Conservation (phyloP, 2,113 vertebrate genomes). For the Puntigrus tetrazona region DNA sequence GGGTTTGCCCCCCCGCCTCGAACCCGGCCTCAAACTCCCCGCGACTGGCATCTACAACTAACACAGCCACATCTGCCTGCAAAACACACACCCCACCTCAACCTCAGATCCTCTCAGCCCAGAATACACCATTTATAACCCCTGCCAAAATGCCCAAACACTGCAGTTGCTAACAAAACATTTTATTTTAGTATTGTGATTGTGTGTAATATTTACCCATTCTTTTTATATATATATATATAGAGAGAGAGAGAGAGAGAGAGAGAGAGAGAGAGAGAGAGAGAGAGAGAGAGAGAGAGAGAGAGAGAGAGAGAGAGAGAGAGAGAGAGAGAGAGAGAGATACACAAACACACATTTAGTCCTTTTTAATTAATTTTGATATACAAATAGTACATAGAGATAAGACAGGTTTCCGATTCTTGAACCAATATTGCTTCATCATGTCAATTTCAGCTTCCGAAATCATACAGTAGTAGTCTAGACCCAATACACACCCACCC, state of each 20-base stretch:
- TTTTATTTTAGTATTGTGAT: background rate
- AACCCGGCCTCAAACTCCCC: conserved; percentile 98
- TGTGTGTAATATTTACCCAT: too few species aligned
- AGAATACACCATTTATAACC: background rate
- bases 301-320: too few species aligned
- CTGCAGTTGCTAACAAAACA: background rate
- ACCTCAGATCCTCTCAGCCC: background rate
- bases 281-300: too few species aligned
- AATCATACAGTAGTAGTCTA: background rate
- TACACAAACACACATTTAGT: too few species aligned
- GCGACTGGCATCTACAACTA: conserved; percentile 94
- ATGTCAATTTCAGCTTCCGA: background rate
- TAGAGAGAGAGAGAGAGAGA: too few species aligned
- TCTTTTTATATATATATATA: too few species aligned
- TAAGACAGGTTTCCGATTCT: background rate
- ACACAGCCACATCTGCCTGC: conserved; percentile 93
- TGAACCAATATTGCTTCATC: background rate
- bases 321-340: too few species aligned
- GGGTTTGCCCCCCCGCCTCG: conserved; percentile 94
- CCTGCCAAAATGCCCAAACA: background rate
- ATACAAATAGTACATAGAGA: too few species aligned
- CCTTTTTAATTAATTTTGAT: too few species aligned
- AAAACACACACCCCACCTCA: conserved; percentile 43
- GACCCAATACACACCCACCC: conserved; percentile 1
- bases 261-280: too few species aligned